phyloP scores from a whole-genome alignment of 2,797 vertebrate genomes.

The Phaenicophaeus curvirostris region DNA sequence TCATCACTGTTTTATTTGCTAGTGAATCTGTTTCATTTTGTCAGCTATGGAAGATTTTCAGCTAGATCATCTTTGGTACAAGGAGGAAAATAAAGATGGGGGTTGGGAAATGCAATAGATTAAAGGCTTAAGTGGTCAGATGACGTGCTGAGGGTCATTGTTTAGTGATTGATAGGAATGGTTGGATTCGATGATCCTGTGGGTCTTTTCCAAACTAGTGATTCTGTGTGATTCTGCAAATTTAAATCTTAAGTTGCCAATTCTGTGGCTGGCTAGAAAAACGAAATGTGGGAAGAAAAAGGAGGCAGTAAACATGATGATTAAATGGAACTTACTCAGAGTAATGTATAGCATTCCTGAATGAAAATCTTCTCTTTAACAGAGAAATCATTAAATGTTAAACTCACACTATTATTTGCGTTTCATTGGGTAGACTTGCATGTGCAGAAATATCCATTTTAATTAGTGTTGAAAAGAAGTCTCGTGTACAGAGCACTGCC shows the following conservation, averaged over 20 bases:
- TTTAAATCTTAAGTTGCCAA: slow-evolving; percentile 51
- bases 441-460: slow-evolving; percentile 64
- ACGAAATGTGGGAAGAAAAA: slow-evolving; percentile 24
- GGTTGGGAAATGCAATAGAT: not conserved
- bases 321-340: slow-evolving; percentile 58
- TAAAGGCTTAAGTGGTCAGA: slow-evolving; percentile 50
- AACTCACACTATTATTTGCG: slow-evolving; percentile 59
- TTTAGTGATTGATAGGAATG: too few species aligned
- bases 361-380: slow-evolving; percentile 55
- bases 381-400: slow-evolving; percentile 67
- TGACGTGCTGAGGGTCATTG: too few species aligned
- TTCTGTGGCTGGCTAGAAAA: slow-evolving; percentile 22
- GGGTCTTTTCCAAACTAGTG: too few species aligned
- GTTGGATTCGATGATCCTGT: too few species aligned
- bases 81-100: not conserved
- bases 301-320: slow-evolving; percentile 58
- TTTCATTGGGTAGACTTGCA: slow-evolving; percentile 54
- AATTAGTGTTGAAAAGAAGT: slow-evolving; percentile 61
- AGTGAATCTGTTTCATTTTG: not conserved
- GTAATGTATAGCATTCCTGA: slow-evolving; percentile 65
- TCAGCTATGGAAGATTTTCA: not conserved
- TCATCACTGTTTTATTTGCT: fast-evolving
- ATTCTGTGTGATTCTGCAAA: not conserved
- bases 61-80: not conserved
- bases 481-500: slow-evolving; percentile 41